phyloP scores from a whole-genome alignment of 2,797 vertebrate species.

The Phaenicophaeus curvirostris region DNA sequence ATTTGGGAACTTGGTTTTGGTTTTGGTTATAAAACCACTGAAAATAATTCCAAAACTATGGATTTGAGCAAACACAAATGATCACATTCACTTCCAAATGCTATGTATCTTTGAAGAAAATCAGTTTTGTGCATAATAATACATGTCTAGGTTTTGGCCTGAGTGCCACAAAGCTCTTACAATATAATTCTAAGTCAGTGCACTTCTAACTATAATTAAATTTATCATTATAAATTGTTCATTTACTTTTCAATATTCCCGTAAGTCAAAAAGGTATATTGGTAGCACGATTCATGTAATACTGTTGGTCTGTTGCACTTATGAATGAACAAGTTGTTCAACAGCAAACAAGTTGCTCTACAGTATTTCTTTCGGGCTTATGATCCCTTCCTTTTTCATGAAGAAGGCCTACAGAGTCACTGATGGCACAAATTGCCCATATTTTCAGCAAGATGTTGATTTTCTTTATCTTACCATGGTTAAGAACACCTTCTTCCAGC shows the following conservation, averaged over 20 bases:
- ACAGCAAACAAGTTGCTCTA: background rate
- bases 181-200: slow-evolving; percentile 30
- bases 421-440: background rate
- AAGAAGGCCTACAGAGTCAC: background rate
- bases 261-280: background rate
- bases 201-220: slow-evolving; percentile 52
- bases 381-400: background rate
- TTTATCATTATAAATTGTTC: background rate
- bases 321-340: slow-evolving; percentile 20
- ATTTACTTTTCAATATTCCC: slow-evolving; percentile 30
- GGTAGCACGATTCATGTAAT: slow-evolving; percentile 19
- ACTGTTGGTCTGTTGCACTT: background rate
- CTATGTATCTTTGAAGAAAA: background rate
- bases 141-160: background rate
- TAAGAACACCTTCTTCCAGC: slow-evolving; percentile 94
- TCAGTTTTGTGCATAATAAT: background rate
- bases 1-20: background rate
- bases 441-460: background rate
- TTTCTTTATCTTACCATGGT: slow-evolving; percentile 86
- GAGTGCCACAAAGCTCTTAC: background rate
- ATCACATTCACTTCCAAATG: background rate
- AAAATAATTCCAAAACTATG: background rate
- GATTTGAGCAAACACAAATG: background rate
- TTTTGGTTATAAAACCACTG: background rate
- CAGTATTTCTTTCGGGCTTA: background rate